Evolutionary conservation across 2,888 invertebrate species (phyloP), one percentile per base, ranked within the genome.

Genomic region (Tillus elongatus): DNA sequence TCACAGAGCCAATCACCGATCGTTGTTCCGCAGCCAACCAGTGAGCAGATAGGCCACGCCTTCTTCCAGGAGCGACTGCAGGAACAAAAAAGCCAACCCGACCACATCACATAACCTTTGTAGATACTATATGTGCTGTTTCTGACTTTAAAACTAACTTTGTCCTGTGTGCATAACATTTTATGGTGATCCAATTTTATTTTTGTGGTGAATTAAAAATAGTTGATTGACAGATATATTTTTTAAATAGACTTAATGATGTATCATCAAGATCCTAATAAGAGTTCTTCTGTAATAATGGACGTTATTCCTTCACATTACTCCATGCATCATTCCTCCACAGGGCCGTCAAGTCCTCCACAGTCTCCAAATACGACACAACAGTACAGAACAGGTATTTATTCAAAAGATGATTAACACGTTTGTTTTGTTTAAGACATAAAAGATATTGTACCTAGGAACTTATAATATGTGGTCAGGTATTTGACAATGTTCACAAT

Each of bases 251-350:
- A n/a, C n/a, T n/a, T n/a, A n/a, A 52, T 47, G 40, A 57, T 52
- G 40, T 54, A 63, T 36, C 62, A 63, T 24, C 58, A 58, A 24
- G 54, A 58, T 13, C 50, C 45, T 53, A n/a, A 6, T n/a, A 41
- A 68, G 61, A 46, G 49, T 58, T 36, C 69, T 63, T 69, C 72
- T 2, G 68, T 75, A 37, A 73, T 77, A 4, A 70, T 76, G 43
- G 77, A 77, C 49, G 62, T 77, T 33, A 68, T 75, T 35, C 72
- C 75, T 10, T 69, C 74, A 6, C 72, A 73, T 51, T 73, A 73
- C 43, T 56, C 53, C 26, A 33, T 56, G 33, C 55, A 60, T 41
- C 61, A 61, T 35, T n/a, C n/a, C n/a, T n/a, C n/a, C n/a, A n/a
- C n/a, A n/a, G 52, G 65, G 15, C 54, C 57, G 1, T 54, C 53